These are phyloP conservation scores for Barnardius zonarius DNA, from an alignment of 2,113 vertebrate species.

Conservation along the genomic window DNA sequence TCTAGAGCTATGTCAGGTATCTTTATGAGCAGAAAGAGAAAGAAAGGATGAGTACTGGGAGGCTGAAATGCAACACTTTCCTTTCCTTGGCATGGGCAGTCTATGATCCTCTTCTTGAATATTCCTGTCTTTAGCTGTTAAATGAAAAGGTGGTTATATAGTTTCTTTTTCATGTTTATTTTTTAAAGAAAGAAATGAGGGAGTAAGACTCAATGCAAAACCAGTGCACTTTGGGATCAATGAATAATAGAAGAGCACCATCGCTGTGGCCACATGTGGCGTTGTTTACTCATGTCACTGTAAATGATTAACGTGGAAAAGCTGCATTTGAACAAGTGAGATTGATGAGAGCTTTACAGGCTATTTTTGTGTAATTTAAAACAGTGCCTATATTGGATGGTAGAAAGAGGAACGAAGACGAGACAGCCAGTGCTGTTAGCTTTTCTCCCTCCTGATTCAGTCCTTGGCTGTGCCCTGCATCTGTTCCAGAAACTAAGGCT, in stretches of 20 bases:
- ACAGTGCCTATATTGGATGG: conserved; percentile 39
- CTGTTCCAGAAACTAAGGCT: not conserved
- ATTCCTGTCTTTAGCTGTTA: not conserved
- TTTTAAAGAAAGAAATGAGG: not conserved
- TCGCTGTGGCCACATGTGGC: conserved; percentile 41
- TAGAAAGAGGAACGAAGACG: not conserved
- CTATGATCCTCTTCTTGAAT: not conserved
- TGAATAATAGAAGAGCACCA: conserved; percentile 41
- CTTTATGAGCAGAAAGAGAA: not conserved
- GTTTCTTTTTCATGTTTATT: not conserved
- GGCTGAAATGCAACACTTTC: not conserved
- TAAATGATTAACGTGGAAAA: conserved; percentile 68
- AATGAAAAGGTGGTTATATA: not conserved
- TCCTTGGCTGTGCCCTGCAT: not conserved
- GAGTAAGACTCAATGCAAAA: not conserved
- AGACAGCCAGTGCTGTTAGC: not conserved
- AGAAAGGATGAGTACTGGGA: not conserved
- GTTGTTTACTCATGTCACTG: conserved; percentile 65
- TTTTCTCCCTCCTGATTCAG: not conserved
- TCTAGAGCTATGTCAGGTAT: not conserved
- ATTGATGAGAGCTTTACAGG: conserved; percentile 46
- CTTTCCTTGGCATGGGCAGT: not conserved
- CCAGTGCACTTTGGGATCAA: conserved; percentile 36
- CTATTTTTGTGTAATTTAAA: conserved; percentile 62
- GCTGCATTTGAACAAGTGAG: conserved; percentile 49